Conservation (phyloP, 2,797 vertebrate genomes). For the Cottoperca gobio region DNA sequence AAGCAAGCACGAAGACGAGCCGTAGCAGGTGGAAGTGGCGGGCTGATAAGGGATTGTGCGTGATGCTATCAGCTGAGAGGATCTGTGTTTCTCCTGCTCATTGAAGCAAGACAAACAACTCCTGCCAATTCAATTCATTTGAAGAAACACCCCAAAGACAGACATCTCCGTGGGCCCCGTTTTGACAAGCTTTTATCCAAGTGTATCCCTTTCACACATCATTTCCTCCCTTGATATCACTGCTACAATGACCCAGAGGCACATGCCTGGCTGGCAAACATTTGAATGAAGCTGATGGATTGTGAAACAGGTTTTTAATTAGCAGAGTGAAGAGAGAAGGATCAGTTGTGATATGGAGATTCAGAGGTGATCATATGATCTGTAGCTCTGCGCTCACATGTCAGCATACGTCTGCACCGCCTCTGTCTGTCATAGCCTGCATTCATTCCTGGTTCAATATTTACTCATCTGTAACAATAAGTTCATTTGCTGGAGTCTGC, state of each 20-base stretch:
- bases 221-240: conserved; percentile 45
- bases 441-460: conserved; percentile 49
- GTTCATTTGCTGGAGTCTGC: conserved; percentile 19
- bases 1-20: conserved; percentile 29
- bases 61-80: conserved; percentile 41
- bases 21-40: conserved; percentile 43
- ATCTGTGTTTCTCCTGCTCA: conserved; percentile 45
- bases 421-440: conserved; percentile 23
- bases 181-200: conserved; percentile 48
- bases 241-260: conserved; percentile 21
- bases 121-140: conserved; percentile 67
- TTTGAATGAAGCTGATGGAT: conserved; percentile 1
- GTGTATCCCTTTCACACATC: conserved; percentile 52
- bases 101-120: conserved; percentile 58
- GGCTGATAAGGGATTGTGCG: conserved; percentile 13
- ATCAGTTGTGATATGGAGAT: background rate
- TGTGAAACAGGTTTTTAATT: conserved; percentile 23
- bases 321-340: conserved; percentile 14
- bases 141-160: conserved; percentile 48
- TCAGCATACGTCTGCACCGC: background rate
- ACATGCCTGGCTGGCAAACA: conserved; percentile 9
- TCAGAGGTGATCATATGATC: conserved; percentile 44
- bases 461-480: conserved; percentile 60
- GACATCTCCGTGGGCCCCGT: conserved; percentile 31
- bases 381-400: conserved; percentile 15